A percentile compares a stretch with the other conserved stretches of the same genome.
Evolutionary conservation across 1,140 invertebrate genomes (phyloP).

Genomic region (Geopemphigus sp.): DNA sequence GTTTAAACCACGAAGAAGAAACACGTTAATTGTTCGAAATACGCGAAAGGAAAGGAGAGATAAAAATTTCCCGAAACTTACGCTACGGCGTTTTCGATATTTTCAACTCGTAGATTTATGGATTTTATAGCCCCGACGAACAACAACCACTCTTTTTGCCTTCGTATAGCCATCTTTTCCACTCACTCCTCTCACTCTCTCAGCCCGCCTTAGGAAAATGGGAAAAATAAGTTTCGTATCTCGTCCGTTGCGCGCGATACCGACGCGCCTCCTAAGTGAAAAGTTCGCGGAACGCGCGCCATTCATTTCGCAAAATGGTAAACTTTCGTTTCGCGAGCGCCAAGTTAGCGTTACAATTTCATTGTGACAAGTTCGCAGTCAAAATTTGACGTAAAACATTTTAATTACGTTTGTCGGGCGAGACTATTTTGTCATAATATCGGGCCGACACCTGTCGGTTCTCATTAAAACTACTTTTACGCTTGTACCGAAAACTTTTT

Average conservation of each 20-base stretch:
- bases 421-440: constrained; percentile 38
- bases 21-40: not conserved
- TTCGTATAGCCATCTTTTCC: no score
- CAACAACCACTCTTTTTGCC: not conserved
- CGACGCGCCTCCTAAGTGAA: constrained; percentile 32
- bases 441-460: constrained; percentile 41
- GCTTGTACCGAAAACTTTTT: constrained; percentile 13
- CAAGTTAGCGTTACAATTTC: constrained; percentile 30
- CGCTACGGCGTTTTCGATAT: constrained; percentile 9
- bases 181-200: no score
- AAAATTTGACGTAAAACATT: constrained; percentile 47
- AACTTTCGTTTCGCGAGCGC: constrained; percentile 15
- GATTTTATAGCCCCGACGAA: constrained; percentile 11
- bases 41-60: not conserved
- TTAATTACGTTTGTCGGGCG: constrained; percentile 23
- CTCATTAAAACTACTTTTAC: constrained; percentile 25
- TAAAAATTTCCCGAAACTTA: not conserved
- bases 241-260: constrained; percentile 16
- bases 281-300: constrained; percentile 23
- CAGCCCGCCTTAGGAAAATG: constrained; percentile 7
- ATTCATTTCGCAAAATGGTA: not conserved
- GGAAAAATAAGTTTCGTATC: constrained; percentile 37
- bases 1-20: not conserved
- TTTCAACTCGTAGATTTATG: not conserved
- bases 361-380: constrained; percentile 37